phyloP scores from a whole-genome alignment of 2,888 invertebrate species.

The Synanthedon andrenaeformis region DNA sequence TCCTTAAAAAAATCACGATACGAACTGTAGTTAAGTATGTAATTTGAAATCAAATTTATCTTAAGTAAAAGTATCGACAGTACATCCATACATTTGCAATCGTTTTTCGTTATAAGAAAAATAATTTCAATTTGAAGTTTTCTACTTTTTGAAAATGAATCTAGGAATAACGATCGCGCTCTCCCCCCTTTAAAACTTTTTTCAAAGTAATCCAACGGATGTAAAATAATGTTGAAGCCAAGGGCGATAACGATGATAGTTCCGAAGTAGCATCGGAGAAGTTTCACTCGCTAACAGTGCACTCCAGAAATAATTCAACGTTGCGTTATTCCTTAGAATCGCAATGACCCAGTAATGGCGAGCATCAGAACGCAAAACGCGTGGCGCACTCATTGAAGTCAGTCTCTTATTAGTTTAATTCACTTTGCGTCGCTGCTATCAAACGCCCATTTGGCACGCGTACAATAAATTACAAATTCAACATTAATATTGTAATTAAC shows the following conservation, averaged over 20 bases:
- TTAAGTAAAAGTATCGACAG: too few species aligned
- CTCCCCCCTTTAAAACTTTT: too few species aligned
- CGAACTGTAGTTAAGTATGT: too few species aligned
- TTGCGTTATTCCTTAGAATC: conserved; percentile 22
- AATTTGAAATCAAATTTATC: too few species aligned
- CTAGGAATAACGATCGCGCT: too few species aligned
- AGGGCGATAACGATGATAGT: not conserved
- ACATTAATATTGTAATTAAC: too few species aligned
- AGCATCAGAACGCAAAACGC: conserved; percentile 22
- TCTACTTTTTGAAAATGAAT: too few species aligned
- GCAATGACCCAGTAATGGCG: conserved; percentile 31
- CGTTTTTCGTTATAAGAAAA: too few species aligned
- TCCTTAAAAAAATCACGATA: too few species aligned
- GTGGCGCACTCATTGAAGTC: conserved; percentile 20
- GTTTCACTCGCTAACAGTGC: conserved; percentile 8
- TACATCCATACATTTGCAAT: too few species aligned
- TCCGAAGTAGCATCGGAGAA: not conserved
- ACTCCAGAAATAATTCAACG: conserved; percentile 29
- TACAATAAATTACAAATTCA: not conserved
- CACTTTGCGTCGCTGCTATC: conserved; percentile 14
- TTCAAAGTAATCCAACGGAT: too few species aligned
- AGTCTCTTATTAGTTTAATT: conserved; percentile 28
- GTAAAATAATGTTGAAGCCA: not conserved
- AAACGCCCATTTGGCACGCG: not conserved
- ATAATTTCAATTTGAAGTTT: too few species aligned